Evolutionary conservation across 92 coral and sea anemone genomes (phyloP), one percentile per base, ranked within the genome.

Genomic region (Parazoanthus swiftii): DNA sequence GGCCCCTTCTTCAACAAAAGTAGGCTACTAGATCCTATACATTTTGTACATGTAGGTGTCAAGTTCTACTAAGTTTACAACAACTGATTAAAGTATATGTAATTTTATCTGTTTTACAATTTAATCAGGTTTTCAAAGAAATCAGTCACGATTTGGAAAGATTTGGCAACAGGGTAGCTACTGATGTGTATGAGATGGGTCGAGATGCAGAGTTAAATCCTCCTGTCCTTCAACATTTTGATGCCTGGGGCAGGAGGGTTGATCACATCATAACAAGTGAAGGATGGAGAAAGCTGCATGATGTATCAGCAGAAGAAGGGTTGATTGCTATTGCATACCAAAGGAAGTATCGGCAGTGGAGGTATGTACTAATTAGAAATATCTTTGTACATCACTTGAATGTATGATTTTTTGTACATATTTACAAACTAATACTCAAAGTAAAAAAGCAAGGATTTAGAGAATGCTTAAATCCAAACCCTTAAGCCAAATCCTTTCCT

Each of bases 151-250:
- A 96, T 85, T 94, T 96, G 43, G 91, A 90, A 74, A 90, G 85
- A 50, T 96, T 96, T 94, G 98, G 98, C 25, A 87, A 94, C 50
- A 94, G 98, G 90, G 98, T 93, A 39, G 92, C 93, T 5, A 90
- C 90, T 48, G 98, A 96, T 80, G 86, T 96, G 29, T 71, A 88
- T 77, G 89, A 90, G 33, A 89, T 96, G 93, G 98, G 98, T 36
- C 68, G 84, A 82, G 90, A 94, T 81, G 96, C 96, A 88, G 98
- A 93, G 54, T 70, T 89, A 20, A 91, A 91, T 77, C 98, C 94
- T 82, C 98, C 98, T 79, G 88, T 77, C 33, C 90, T 96, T 1
- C 93, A 89, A 73, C 92, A 90, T 54, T 94, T 93, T 94, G 98
- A 96, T 90, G 95, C 95, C 1, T 96, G 98, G 98, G 98, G 98